Base-by-base conservation (phyloP, 2,797 vertebrate genomes). In the Coracias cyanogaster region DNA sequence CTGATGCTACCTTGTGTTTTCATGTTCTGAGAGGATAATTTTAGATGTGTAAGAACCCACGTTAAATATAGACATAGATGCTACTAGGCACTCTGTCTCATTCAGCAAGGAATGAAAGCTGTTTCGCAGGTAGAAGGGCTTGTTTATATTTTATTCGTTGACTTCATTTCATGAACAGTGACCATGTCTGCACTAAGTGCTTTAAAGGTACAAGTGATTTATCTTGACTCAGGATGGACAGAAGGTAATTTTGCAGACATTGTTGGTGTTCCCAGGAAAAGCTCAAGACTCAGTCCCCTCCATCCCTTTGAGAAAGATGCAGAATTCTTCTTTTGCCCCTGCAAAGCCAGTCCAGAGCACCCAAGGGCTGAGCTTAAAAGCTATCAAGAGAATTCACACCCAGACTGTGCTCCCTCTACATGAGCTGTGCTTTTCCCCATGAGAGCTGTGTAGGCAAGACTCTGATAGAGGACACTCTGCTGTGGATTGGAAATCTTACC, bases 231-330 rank as follows among this genome's bases (percentile, higher is more conserved):
- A 9, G 37, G 64, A 33, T 35, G 67, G 49, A 35, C 13, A 51
- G 51, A 54, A 74, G 14, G 69, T 54, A 37, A 39, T 90, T 88
- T 86, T 87, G 28, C 70, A 87, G 73, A 21, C 22, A 9, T 7
- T 3, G 6, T 33, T n/a, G 5, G 4, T 48, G 25, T 65, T 81
- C 49, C 35, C 60, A 78, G 69, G 4, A 28, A 35, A 78, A 33
- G 51, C 2, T 0, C 4, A 25, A 25, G 57, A 7, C 48, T 60
- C 10, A 0, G 6, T 71, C 2, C 4, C 4, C 10, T 61, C 16
- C 2, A 4, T 66, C n/a, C 45, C 24, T 13, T 31, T 46, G 71
- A 67, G 45, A 19, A 28, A 37, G 85, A 26, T 14, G 25, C 18
- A 29, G 45, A 76, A 10, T 61, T 88, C 26, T 52, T 26, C 15